Evolutionary conservation across 2,888 invertebrate species (phyloP), one percentile per base, ranked within the genome.

Genomic region (Pammene fasciana): DNA sequence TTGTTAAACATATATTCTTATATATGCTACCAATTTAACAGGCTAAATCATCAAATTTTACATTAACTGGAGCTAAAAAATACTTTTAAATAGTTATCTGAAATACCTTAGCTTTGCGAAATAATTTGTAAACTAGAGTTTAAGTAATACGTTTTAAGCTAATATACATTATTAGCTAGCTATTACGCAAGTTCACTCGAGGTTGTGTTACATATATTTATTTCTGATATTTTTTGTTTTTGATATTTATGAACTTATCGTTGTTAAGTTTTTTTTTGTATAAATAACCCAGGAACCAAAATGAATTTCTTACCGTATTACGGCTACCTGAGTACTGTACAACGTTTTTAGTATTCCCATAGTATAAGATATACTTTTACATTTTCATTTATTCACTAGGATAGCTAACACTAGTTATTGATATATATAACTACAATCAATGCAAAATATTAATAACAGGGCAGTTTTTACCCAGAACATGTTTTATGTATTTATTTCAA

Each of bases 131-230:
- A 57, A 57, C 26, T 59, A 65, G 48, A 61, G 4, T 61, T 26
- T 67, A 67, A n/a, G 71, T 43, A 45, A 59, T 68, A 65, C 52
- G 16, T 68, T 68, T 50, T 65, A 65, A 65, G 65, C 43, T 56
- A 57, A 55, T 56, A 48, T 56, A 60, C 41, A 64, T 70, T 67
- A 71, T 71, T 26, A 26, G 26, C 68, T 71, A 73, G 57, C 70
- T 72, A 66, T 74, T 78, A 79, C 78, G 77, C 79, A 82, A 80
- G 88, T 89, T 89, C 87, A 90, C 89, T 91, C 88, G 80, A 80
- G 90, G 90, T 90, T 91, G 90, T 90, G 90, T 89, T 72, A 71
- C 52, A 73, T 75, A 73, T 75, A 74, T 74, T 76, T 75, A 60
- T 70, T 70, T 70, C 50, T 52, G 43, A 68, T 57, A 65, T 65